Percentiles rank a stretch among this genome's conserved stretches.
These are phyloP conservation scores for Phoebastria nigripes DNA, from an alignment of 2,797 vertebrate species.

Conservation along the genomic window DNA sequence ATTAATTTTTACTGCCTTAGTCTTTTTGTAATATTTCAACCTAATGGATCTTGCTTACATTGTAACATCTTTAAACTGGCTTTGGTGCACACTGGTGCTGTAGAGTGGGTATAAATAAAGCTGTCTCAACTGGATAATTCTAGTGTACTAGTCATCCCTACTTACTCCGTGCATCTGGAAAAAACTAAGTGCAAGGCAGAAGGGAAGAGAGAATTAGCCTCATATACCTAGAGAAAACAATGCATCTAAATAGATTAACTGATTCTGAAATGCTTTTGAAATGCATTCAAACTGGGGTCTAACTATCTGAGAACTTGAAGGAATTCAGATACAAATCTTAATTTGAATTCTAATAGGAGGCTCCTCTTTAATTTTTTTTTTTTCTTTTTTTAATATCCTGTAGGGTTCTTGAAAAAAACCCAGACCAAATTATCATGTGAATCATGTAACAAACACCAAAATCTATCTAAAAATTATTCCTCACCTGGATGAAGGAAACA, in stretches of 20 bases:
- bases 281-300: background rate
- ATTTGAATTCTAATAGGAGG: background rate
- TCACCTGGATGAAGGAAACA: background rate
- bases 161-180: background rate
- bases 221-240: background rate
- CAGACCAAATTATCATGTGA: accelerated
- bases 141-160: background rate
- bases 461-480: background rate
- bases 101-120: background rate
- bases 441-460: background rate
- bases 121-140: background rate
- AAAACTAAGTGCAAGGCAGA: background rate
- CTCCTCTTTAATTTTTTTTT: background rate
- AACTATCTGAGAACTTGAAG: background rate
- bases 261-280: background rate
- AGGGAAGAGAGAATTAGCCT: background rate
- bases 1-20: background rate
- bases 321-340: background rate
- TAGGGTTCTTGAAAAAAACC: background rate
- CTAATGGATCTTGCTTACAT: background rate
- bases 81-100: background rate
- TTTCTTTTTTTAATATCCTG: background rate
- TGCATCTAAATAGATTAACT: background rate
- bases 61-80: background rate
- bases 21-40: background rate